A percentile compares a stretch with the other conserved stretches of the same genome.
Evolutionary conservation across 1,140 invertebrate genomes (phyloP).

Genomic region (Magallana ariakensis): DNA sequence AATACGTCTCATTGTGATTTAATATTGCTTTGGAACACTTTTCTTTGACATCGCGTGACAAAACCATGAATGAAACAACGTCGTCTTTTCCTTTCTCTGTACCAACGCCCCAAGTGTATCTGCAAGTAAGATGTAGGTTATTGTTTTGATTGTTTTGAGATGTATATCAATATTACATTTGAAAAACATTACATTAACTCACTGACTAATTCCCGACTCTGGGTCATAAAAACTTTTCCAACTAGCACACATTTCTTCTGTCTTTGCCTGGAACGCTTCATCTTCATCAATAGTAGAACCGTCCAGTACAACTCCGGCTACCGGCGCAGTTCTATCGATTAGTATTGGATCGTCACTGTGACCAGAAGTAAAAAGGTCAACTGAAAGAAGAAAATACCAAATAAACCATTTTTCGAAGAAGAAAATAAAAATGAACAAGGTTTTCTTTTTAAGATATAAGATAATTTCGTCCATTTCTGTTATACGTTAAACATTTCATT

Average conservation of each 20-base stretch:
- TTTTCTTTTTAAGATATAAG: too few relatives aligned
- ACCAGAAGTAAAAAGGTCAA: slow-evolving; percentile 57
- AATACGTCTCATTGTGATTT: slow-evolving; percentile 64
- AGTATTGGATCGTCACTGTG: slow-evolving; percentile 60
- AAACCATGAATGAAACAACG: slow-evolving; percentile 53
- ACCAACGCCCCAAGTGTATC: slow-evolving; percentile 65
- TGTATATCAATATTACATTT: too few relatives aligned
- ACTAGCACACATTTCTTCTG: slow-evolving; percentile 47
- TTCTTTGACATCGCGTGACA: slow-evolving; percentile 50
- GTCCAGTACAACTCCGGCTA: slow-evolving; percentile 59
- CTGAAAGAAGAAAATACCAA: slow-evolving; percentile 50
- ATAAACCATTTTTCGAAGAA: neutral
- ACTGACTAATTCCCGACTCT: slow-evolving; percentile 56
- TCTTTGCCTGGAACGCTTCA: slow-evolving; percentile 42
- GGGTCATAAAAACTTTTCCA: slow-evolving; percentile 58
- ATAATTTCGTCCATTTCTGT: too few relatives aligned
- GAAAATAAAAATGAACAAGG: too few relatives aligned
- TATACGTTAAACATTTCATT: too few relatives aligned
- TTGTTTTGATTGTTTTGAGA: too few relatives aligned
- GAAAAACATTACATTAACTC: neutral
- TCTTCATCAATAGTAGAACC: slow-evolving; percentile 52
- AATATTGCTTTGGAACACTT: slow-evolving; percentile 51
- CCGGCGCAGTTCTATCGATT: slow-evolving; percentile 60
- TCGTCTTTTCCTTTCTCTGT: slow-evolving; percentile 51
- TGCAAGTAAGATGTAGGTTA: slow-evolving; percentile 22